These are phyloP conservation scores for Tenthredo livida DNA, from an alignment of 2,888 invertebrate genomes.

Conservation along the genomic window DNA sequence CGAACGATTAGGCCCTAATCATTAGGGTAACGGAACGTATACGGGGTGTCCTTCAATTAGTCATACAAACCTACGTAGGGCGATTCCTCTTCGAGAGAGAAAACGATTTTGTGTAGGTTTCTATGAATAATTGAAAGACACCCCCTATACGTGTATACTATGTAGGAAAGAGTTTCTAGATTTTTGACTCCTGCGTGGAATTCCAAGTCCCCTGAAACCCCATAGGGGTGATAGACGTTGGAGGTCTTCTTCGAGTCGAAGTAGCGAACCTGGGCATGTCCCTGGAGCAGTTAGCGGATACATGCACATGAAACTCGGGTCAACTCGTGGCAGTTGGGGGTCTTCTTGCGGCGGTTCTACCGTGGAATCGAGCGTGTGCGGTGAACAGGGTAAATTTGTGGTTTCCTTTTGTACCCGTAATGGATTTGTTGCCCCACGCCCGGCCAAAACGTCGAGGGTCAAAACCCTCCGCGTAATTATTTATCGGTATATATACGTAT, in stretches of 20 bases:
- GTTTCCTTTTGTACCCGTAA: constrained; percentile 50
- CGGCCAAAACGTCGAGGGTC: constrained; percentile 46
- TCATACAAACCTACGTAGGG: no score
- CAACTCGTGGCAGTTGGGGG: constrained; percentile 41
- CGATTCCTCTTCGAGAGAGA: no score
- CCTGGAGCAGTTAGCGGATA: background rate
- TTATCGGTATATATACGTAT: constrained; percentile 22
- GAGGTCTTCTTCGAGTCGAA: constrained; percentile 37
- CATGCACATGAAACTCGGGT: constrained; percentile 25
- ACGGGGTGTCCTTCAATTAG: no score
- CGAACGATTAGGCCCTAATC: constrained; percentile 2
- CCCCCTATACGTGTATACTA: no score
- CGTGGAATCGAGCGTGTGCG: constrained; percentile 42
- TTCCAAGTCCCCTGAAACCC: background rate
- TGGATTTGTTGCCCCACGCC: constrained; percentile 39
- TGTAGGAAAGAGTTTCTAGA: background rate
- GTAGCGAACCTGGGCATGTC: background rate
- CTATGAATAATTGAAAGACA: no score
- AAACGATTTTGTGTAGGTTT: no score
- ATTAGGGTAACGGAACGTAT: background rate
- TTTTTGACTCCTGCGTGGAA: background rate
- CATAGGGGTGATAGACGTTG: background rate
- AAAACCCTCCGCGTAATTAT: constrained; percentile 32
- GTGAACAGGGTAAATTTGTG: constrained; percentile 50
- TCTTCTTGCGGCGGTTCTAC: constrained; percentile 23